These are phyloP conservation scores for Colletes latitarsis DNA, from an alignment of 1,140 invertebrate genomes.

Conservation along the genomic window DNA sequence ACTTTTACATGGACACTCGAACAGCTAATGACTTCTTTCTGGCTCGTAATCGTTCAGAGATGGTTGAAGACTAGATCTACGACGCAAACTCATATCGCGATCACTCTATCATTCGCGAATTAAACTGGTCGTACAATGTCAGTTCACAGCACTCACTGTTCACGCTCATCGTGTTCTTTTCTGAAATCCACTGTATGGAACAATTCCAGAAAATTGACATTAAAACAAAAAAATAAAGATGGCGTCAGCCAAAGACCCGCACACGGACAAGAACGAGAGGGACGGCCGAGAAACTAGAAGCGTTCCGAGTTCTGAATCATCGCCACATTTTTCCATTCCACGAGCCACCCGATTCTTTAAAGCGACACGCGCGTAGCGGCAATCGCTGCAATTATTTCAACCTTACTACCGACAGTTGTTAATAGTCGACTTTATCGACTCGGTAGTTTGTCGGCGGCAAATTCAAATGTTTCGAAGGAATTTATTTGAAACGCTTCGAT, in stretches of 20 bases:
- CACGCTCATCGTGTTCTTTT: conserved; percentile 19
- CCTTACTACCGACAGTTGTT: conserved; percentile 4
- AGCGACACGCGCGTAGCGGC: conserved; percentile 19
- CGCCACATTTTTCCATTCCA: conserved; percentile 4
- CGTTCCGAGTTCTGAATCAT: conserved; percentile 30
- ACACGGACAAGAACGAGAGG: conserved; percentile 5
- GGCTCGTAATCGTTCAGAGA: conserved; percentile 48
- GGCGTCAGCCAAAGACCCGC: conserved; percentile 24
- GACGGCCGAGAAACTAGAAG: conserved; percentile 19
- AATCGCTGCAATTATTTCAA: background rate
- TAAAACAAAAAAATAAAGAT: conserved; percentile 41
- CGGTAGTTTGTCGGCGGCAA: background rate
- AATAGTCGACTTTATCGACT: conserved; percentile 21
- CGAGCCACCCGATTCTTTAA: conserved; percentile 6
- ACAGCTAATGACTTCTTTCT: conserved; percentile 53
- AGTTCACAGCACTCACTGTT: conserved; percentile 34
- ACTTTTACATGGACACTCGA: conserved; percentile 68
- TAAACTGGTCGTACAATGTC: conserved; percentile 18
- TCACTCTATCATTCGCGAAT: conserved; percentile 44
- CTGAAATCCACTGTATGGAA: conserved; percentile 19
- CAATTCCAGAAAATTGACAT: conserved; percentile 35
- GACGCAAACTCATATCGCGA: conserved; percentile 68
- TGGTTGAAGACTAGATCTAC: conserved; percentile 54
- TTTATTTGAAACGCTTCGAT: background rate
- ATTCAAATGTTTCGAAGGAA: conserved; percentile 13